These are phyloP conservation scores for Hydrochoerus hydrochaeris DNA, from an alignment of 2,113 vertebrate genomes.

Conservation along the genomic window DNA sequence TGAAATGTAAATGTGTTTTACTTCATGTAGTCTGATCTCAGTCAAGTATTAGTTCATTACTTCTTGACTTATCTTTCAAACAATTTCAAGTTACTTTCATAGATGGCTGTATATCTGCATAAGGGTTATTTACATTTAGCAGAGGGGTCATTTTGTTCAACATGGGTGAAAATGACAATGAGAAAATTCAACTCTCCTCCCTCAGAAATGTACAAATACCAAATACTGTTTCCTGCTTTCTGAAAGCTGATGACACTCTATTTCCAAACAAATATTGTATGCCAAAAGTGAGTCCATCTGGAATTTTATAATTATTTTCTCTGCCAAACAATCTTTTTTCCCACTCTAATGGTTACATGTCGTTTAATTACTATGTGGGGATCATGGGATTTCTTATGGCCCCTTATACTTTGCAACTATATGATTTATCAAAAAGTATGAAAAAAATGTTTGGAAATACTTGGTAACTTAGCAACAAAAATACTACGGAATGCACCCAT, in stretches of 20 bases:
- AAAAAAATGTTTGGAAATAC: slow-evolving; percentile 46
- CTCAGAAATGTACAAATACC: slow-evolving; percentile 32
- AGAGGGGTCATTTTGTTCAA: background rate
- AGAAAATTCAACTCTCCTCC: background rate
- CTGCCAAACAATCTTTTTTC: slow-evolving; percentile 56
- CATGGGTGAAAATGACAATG: background rate
- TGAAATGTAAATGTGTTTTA: background rate
- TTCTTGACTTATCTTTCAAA: background rate
- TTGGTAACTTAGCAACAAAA: slow-evolving; percentile 33
- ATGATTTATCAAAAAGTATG: background rate
- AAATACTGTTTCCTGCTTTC: slow-evolving; percentile 57
- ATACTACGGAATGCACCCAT: background rate
- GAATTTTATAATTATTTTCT: slow-evolving; percentile 71
- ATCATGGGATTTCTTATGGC: background rate
- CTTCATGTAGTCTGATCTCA: background rate
- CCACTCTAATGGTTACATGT: slow-evolving; percentile 3
- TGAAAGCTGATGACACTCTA: slow-evolving; percentile 56
- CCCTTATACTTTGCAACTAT: background rate
- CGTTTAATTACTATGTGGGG: background rate
- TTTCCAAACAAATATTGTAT: slow-evolving; percentile 64
- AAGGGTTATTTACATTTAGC: background rate
- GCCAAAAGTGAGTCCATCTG: slow-evolving; percentile 71
- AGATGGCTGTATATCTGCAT: background rate
- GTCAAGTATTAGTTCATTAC: background rate
- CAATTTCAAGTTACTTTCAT: slow-evolving; percentile 20